Conservation (phyloP, 2,888 invertebrate genomes). For the Andrena marginata region DNA sequence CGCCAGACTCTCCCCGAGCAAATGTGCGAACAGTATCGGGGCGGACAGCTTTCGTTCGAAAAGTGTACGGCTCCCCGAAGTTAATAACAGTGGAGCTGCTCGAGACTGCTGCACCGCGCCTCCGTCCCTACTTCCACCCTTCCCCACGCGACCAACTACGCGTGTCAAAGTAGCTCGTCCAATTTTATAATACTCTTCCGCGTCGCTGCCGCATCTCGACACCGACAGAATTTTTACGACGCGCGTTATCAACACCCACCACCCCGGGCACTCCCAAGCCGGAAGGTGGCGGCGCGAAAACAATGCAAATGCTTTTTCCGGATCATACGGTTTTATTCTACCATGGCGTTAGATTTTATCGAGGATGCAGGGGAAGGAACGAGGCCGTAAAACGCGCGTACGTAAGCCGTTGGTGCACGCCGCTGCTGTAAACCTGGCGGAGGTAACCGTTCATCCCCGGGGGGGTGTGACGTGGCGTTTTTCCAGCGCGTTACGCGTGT, state of each 20-base stretch:
- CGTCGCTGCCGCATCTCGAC: too few species aligned
- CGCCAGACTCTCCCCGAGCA: too few species aligned
- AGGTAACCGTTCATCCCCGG: background rate
- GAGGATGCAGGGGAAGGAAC: constrained; percentile 1
- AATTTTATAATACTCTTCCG: too few species aligned
- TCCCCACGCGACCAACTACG: too few species aligned
- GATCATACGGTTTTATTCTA: constrained; percentile 54
- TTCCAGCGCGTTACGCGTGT: constrained; percentile 29
- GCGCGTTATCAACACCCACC: constrained; percentile 11
- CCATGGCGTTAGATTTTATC: constrained; percentile 41
- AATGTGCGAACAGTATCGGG: too few species aligned
- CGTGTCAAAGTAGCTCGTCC: too few species aligned
- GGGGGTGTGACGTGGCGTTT: constrained; percentile 28
- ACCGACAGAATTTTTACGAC: background rate
- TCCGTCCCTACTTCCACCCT: too few species aligned
- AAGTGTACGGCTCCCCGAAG: too few species aligned
- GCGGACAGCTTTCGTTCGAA: too few species aligned
- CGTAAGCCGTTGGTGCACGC: background rate
- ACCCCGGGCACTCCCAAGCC: background rate
- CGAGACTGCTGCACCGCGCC: too few species aligned
- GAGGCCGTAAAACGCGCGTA: constrained; percentile 25
- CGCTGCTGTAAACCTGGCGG: background rate
- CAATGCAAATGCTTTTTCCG: constrained; percentile 26
- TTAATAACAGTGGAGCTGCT: too few species aligned
- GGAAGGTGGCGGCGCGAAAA: background rate